Conservation (phyloP, 2,888 invertebrate species). For the Clusia tigrina region DNA sequence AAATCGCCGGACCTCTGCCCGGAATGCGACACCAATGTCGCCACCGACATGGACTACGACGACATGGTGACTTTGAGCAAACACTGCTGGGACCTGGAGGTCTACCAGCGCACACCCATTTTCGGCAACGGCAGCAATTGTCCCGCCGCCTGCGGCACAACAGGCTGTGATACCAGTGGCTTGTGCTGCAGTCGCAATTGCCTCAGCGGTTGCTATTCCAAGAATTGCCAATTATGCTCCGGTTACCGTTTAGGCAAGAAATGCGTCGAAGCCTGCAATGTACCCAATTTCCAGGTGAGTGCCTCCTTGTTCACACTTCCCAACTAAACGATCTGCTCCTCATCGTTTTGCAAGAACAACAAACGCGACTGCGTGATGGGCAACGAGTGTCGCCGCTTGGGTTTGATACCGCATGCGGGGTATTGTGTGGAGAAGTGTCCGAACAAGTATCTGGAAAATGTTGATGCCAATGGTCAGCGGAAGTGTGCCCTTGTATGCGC, state of each 20-base stretch:
- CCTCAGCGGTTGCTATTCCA: slow-evolving; percentile 79
- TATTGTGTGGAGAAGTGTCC: slow-evolving; percentile 77
- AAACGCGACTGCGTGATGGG: slow-evolving; percentile 44
- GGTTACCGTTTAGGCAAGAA: slow-evolving; percentile 44
- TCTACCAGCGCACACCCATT: slow-evolving; percentile 36
- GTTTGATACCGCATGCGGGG: slow-evolving; percentile 40
- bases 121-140: slow-evolving; percentile 60
- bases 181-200: slow-evolving; percentile 84
- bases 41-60: slow-evolving; percentile 31
- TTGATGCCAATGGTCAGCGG: slow-evolving; percentile 17
- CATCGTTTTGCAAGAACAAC: slow-evolving; percentile 29
- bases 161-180: slow-evolving; percentile 65
- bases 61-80: slow-evolving; percentile 26
- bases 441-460: slow-evolving; percentile 50
- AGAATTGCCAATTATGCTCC: slow-evolving; percentile 63
- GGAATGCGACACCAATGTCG: slow-evolving; percentile 63
- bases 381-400: slow-evolving; percentile 41
- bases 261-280: slow-evolving; percentile 46
- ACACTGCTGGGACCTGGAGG: slow-evolving; percentile 81
- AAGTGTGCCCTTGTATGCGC: slow-evolving; percentile 46
- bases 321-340: not conserved
- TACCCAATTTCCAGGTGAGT: slow-evolving; percentile 31
- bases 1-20: slow-evolving; percentile 74
- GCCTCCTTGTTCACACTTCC: not conserved
- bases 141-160: slow-evolving; percentile 65